phyloP scores from a whole-genome alignment of 2,113 vertebrate genomes.

The Ivindomyrus marchei region DNA sequence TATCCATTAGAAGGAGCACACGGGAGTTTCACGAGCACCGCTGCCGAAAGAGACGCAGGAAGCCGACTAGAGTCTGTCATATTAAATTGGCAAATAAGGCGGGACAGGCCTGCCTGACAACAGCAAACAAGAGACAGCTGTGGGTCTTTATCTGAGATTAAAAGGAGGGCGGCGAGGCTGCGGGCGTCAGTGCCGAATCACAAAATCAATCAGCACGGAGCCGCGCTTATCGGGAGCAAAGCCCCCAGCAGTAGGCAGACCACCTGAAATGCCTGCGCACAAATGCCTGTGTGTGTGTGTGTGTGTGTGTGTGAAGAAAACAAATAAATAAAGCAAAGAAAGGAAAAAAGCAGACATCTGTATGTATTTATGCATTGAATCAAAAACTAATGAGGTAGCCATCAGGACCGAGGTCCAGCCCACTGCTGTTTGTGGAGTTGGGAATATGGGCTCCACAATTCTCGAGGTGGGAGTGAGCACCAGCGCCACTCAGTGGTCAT shows the following conservation, averaged over 20 bases:
- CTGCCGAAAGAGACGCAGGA: neutral
- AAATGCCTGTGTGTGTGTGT: neutral
- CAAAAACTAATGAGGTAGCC: neutral
- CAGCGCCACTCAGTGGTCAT: neutral
- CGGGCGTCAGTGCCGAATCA: constrained; percentile 33
- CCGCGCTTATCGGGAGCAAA: constrained; percentile 34
- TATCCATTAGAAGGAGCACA: constrained; percentile 21
- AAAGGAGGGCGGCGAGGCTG: constrained; percentile 13
- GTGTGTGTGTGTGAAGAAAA: neutral
- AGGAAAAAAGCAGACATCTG: neutral
- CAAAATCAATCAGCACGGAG: constrained; percentile 42
- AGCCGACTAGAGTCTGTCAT: constrained; percentile 18
- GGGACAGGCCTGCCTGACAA: constrained; percentile 14
- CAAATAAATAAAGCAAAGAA: neutral
- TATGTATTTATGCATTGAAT: neutral
- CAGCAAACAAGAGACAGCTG: constrained; percentile 29
- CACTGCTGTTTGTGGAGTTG: neutral
- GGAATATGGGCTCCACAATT: neutral
- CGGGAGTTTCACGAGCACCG: neutral
- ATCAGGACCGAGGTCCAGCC: neutral
- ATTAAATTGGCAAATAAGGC: constrained; percentile 38
- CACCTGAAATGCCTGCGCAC: neutral
- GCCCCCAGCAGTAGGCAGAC: neutral
- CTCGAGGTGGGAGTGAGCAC: neutral
- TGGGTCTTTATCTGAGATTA: constrained; percentile 33